Evolutionary conservation across 2,113 vertebrate species (phyloP).

Genomic region (Microcebus jonahi): DNA sequence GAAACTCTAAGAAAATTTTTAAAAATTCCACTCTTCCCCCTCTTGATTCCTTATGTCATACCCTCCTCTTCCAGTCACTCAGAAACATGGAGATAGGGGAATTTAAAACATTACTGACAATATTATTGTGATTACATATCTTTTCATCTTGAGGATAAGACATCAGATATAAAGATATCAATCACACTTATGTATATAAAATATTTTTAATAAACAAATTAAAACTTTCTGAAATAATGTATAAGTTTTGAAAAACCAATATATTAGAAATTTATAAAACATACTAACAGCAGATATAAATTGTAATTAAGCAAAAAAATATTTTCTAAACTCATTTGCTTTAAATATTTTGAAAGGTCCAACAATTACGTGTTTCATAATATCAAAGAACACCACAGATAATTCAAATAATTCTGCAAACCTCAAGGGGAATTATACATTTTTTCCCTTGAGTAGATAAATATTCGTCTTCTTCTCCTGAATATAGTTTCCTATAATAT

Average conservation of each 20-base stretch:
- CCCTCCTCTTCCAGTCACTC: background rate
- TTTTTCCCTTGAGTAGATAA: background rate
- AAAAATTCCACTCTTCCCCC: background rate
- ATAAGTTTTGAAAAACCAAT: background rate
- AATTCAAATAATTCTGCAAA: slow-evolving; percentile 3
- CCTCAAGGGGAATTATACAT: background rate
- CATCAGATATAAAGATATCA: background rate
- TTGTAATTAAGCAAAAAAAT: background rate
- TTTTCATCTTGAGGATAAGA: background rate
- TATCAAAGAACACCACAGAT: background rate
- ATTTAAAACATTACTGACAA: background rate
- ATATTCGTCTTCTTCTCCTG: background rate
- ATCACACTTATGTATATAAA: background rate
- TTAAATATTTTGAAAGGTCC: background rate
- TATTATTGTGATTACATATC: background rate
- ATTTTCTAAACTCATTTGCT: background rate
- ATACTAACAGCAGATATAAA: background rate
- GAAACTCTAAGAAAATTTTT: background rate
- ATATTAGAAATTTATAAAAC: background rate
- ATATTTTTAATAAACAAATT: background rate
- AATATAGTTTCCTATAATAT: background rate
- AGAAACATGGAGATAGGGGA: background rate
- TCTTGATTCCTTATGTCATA: background rate
- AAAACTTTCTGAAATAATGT: background rate
- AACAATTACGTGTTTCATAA: background rate